Evolutionary conservation across 2,797 vertebrate species (phyloP).

Genomic region (Neopelma chrysocephalum): DNA sequence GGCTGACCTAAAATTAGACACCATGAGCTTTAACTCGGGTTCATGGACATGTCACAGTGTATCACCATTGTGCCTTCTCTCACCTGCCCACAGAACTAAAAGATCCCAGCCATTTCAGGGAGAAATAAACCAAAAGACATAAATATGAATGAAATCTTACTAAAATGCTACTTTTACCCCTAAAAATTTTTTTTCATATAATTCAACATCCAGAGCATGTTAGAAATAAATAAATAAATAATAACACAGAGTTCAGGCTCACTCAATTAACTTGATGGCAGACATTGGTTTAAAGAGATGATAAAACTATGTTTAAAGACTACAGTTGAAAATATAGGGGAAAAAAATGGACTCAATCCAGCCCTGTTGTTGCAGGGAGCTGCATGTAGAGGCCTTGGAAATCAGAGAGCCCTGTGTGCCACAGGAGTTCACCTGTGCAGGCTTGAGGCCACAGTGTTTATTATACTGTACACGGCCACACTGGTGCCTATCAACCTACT

Average conservation of each 20-base stretch:
- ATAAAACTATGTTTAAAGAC: not conserved
- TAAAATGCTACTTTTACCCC: not conserved
- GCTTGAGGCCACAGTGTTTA: not conserved
- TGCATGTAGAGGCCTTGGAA: not conserved
- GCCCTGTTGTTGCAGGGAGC: not conserved
- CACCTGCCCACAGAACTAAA: not conserved
- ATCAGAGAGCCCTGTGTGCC: not conserved
- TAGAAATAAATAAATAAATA: not conserved
- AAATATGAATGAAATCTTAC: not conserved
- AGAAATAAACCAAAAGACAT: not conserved
- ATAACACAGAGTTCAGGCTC: not conserved
- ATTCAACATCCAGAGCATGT: not conserved
- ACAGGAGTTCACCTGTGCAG: not conserved
- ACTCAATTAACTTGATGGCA: not conserved
- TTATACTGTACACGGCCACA: not conserved
- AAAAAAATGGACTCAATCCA: fast-evolving
- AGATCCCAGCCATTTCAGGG: not conserved
- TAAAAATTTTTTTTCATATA: not conserved
- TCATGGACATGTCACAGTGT: slow-evolving; percentile 28
- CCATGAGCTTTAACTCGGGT: slow-evolving; percentile 38
- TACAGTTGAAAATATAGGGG: not conserved
- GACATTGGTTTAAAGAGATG: not conserved
- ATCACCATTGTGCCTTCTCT: not conserved
- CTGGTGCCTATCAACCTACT: not conserved
- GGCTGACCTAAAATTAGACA: slow-evolving; percentile 49